Evolutionary conservation across 1,140 invertebrate species (phyloP).

Genomic region (Dryas iulia): DNA sequence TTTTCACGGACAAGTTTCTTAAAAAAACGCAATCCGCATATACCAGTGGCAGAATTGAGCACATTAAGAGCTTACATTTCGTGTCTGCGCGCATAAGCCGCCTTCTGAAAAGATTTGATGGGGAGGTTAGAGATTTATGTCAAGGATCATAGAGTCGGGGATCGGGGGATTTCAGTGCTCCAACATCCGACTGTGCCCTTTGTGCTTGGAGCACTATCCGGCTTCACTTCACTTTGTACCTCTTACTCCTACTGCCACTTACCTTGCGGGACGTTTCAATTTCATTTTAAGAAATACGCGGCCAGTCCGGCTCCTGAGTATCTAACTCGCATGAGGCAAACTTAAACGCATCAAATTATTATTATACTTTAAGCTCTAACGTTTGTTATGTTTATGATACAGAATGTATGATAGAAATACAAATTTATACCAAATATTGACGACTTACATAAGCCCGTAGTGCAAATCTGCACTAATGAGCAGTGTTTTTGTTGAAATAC

Average conservation of each 20-base stretch:
- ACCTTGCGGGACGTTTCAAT: slow-evolving; percentile 75
- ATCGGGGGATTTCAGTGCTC: slow-evolving; percentile 74
- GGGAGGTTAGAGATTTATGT: slow-evolving; percentile 79
- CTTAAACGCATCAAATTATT: not conserved
- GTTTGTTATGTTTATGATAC: not conserved
- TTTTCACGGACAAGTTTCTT: slow-evolving; percentile 29
- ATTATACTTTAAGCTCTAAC: not conserved
- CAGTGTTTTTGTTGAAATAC: not conserved
- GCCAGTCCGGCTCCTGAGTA: slow-evolving; percentile 22
- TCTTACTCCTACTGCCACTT: slow-evolving; percentile 73
- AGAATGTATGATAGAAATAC: not conserved
- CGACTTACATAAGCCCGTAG: not conserved
- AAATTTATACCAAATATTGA: not conserved
- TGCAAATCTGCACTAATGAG: not conserved
- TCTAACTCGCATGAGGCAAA: slow-evolving; percentile 9
- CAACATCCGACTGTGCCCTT: slow-evolving; percentile 75
- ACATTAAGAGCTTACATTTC: slow-evolving; percentile 74
- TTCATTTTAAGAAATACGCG: slow-evolving; percentile 48
- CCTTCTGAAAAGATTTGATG: slow-evolving; percentile 77
- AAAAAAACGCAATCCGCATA: slow-evolving; percentile 33
- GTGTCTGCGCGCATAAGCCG: slow-evolving; percentile 70
- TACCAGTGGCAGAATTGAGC: slow-evolving; percentile 53
- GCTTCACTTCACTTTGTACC: slow-evolving; percentile 75
- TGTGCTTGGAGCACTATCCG: slow-evolving; percentile 75
- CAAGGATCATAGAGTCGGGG: slow-evolving; percentile 76